Conservation (phyloP, 1,140 invertebrate species). For the Rhagoletis zephyria region DNA sequence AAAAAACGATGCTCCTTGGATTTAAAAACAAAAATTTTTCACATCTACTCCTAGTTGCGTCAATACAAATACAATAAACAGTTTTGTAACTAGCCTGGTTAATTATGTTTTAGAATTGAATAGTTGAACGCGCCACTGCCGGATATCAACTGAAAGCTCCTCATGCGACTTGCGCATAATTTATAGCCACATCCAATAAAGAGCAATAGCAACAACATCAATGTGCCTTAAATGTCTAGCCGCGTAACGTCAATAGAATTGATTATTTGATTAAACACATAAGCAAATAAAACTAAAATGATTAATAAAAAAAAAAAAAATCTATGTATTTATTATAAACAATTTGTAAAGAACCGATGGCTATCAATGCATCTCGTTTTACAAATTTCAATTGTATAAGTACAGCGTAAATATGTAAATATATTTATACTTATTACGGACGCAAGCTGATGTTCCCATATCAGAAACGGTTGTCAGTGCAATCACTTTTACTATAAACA, state of each 20-base stretch:
- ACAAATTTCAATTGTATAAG: neutral
- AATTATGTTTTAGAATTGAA: conserved; percentile 32
- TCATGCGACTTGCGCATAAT: conserved; percentile 19
- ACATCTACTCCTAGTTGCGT: neutral
- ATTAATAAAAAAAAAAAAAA: neutral
- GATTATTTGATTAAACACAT: conserved; percentile 24
- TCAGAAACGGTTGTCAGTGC: neutral
- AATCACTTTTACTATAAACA: neutral
- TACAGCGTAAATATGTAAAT: too few relatives aligned
- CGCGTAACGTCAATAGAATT: conserved; percentile 44
- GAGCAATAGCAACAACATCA: neutral
- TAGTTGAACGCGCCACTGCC: conserved; percentile 9
- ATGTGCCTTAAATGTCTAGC: neutral
- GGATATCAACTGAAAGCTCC: conserved; percentile 37
- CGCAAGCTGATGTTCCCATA: too few relatives aligned
- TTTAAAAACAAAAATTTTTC: neutral
- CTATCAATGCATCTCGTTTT: neutral
- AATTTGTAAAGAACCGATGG: conserved; percentile 18
- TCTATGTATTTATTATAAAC: neutral
- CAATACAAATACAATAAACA: neutral
- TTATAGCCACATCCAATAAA: conserved; percentile 40
- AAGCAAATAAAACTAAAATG: neutral
- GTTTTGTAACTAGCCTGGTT: neutral
- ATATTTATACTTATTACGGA: too few relatives aligned
- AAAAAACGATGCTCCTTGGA: too few relatives aligned